Evolutionary conservation across 2,888 invertebrate species (phyloP), one percentile per base, ranked within the genome.

Genomic region (Lasioglossum pauxillum): DNA sequence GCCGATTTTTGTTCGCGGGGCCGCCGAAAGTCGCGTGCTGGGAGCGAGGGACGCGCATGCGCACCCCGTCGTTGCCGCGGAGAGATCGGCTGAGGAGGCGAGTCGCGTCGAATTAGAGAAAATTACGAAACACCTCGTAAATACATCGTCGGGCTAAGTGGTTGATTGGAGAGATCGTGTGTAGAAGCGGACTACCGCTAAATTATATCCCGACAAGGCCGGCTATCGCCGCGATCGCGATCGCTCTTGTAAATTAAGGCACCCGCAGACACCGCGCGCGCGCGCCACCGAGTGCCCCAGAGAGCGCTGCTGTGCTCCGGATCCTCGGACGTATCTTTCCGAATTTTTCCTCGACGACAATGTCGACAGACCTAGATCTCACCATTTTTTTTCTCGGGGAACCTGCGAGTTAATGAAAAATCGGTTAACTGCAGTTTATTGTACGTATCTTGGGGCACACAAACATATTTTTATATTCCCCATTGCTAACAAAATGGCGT

Each of bases 61-160:
- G 64, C 64, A 2, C 7, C 31, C 31, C 27, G 16, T 64, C 31
- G 64, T 27, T 31, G 16, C 27, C 2, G 31, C 16, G 64, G 31
- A 31, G 31, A 31, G 64, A 64, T 64, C 64, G 64, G 64, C 80
- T 81, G 72, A 69, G 75, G 75, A 53, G 86, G 83, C 81, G 84
- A 85, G 90, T 92, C 92, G 90, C 92, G 91, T 93, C 93, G 93
- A 95, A 95, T 95, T 95, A 94, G 94, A 94, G 94, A 92, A 94
- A 94, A 95, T 95, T 95, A 94, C 94, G 91, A 94, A 95, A 95
- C 95, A 95, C 94, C 95, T 95, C 95, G 94, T 95, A 95, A 95
- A 95, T 95, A 95, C 93, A 94, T 95, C 95, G 95, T 93, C 94
- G 93, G 93, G 92, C 83, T 95, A 95, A 95, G 95, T 95, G 95